Evolutionary conservation across 2,888 invertebrate species (phyloP), one percentile per base, ranked within the genome.

Genomic region (Drosophila anomalipes): DNA sequence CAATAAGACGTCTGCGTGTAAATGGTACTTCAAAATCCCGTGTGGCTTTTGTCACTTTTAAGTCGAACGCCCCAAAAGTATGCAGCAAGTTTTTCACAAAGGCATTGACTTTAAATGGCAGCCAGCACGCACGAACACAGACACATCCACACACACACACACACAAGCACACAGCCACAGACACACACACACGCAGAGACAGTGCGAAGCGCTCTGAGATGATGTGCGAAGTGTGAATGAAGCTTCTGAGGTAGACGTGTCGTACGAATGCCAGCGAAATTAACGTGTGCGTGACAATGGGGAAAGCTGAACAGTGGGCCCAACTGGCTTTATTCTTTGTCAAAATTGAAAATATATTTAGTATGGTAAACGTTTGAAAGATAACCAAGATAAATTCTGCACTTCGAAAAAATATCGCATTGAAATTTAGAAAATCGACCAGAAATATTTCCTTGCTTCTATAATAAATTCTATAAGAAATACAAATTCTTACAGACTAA

Each of bases 201-300:
- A 49, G 26, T 19, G 16, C 2, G 16, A 26, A 39, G 47, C 32
- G 28, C 61, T 33, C 78, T 63, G 56, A 60, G 60, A 70, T 81
- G 80, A 62, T 69, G 62, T 64, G 73, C 68, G 54, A 73, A 62
- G 58, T 64, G 74, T 68, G 54, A 67, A 76, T 32, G 30, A 57
- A 37, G 49, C 37, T 47, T 22, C 39, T 61, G 77, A 74, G 70
- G 65, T 66, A 64, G 37, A 65, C 69, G 80, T 70, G 87, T 66
- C 70, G 58, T 71, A 56, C 68, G 60, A 56, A 74, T 64, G 61
- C 64, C 72, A 62, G 37, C 76, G 81, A 91, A 88, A 91, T 90
- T 75, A 90, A 83, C 86, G 79, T 89, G 83, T 72, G 74, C 83
- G 77, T 69, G 81, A 90, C 87, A 57, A 37, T n/a, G 19, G n/a